Evolutionary conservation across 1,140 invertebrate species (phyloP).

Genomic region (Holcopasites calliopsidis): DNA sequence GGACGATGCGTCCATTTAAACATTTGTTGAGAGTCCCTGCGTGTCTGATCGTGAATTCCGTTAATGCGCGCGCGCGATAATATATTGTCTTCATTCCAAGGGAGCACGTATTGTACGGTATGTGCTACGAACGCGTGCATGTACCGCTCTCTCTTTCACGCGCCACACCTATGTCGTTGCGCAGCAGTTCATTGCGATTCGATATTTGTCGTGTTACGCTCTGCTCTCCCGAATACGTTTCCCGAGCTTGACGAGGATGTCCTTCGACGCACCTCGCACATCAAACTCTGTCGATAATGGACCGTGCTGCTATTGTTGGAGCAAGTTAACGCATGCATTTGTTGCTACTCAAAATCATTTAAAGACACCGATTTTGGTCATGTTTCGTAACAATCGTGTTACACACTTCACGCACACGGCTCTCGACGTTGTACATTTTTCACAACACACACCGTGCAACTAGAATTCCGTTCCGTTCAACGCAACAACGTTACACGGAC

Average conservation of each 20-base stretch:
- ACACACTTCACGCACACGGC: background rate
- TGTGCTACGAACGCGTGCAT: slow-evolving; percentile 9
- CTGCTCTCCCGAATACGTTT: background rate
- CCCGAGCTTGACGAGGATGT: background rate
- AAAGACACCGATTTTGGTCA: background rate
- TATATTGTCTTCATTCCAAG: no score
- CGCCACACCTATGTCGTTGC: slow-evolving; percentile 58
- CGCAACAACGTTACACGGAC: slow-evolving; percentile 27
- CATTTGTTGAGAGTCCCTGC: slow-evolving; percentile 82
- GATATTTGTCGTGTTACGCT: slow-evolving; percentile 4
- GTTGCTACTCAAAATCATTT: background rate
- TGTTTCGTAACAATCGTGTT: slow-evolving; percentile 1
- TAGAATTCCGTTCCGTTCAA: slow-evolving; percentile 1
- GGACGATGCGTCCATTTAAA: slow-evolving; percentile 98
- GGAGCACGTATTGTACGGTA: no score
- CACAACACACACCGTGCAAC: background rate
- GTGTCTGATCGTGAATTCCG: slow-evolving; percentile 72
- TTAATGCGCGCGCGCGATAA: slow-evolving; percentile 71
- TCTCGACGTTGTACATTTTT: background rate
- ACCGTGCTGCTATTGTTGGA: background rate
- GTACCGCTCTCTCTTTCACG: slow-evolving; percentile 54
- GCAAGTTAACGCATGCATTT: background rate
- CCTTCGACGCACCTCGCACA: background rate
- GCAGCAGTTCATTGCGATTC: slow-evolving; percentile 48
- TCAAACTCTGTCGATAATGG: background rate